Base-by-base conservation (phyloP, 2,113 vertebrate species). In the Nesogale talazaci region DNA sequence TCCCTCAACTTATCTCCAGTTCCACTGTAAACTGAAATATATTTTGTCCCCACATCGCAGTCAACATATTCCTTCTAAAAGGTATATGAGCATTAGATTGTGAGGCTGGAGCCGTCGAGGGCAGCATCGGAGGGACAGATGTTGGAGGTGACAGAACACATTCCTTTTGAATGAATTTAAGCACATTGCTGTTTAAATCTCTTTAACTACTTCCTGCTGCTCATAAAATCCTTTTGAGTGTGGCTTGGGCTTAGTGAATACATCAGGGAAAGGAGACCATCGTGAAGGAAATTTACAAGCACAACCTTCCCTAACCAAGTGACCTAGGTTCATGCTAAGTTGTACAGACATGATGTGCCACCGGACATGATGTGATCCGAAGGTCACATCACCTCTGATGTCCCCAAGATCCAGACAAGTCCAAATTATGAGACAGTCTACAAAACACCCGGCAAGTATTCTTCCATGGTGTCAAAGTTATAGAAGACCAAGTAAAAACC, bases 1-100 rank as follows among this genome's bases (percentile, higher is more conserved):
- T 6, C 63, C 17, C 36, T 81, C 25, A 42, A 63, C 74, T 92
- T 95, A 11, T 31, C 27, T 76, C 31, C 57, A 36, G 52, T 46
- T 27, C 59, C 69, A 27, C 38, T 31, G 59, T 29, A 46, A 31
- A 31, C 34, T 5, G 75, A 2, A 15, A 74, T 17, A 2, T 22
- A 14, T 17, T 25, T 34, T 31, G 11, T 83, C 20, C 57, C 75
- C 52, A 40, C 57, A 23, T 23, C 15, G 63, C 69, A 36, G 29
- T 75, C 46, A 52, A 12, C 46, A 52, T 12, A 38, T 81, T 85
- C 27, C 78, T 93, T 86, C 34, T 87, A 23, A 90, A 80, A n/a
- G n/a, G n/a, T n/a, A n/a, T n/a, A n/a, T n/a, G n/a, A n/a, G n/a
- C n/a, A n/a, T n/a, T n/a, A n/a, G n/a, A n/a, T n/a, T n/a, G n/a